Percentiles rank a stretch among this genome's conserved stretches.
Evolutionary conservation across 2,888 invertebrate species (phyloP).

Genomic region (Heliconius erato): DNA sequence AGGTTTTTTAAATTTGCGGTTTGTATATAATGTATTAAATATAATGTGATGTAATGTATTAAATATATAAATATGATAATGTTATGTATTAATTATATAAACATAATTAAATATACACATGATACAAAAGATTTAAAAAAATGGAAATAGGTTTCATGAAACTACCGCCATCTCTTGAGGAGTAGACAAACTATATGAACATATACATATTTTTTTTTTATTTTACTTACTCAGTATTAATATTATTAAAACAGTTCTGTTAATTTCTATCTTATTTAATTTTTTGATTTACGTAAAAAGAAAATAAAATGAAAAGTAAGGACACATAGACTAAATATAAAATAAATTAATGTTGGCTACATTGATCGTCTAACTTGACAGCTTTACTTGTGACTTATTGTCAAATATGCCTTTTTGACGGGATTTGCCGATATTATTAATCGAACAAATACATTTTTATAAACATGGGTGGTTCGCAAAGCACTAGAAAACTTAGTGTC

Average conservation of each 20-base stretch:
- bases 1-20: not conserved
- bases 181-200: not conserved
- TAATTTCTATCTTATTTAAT: not conserved
- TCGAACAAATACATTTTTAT: slow-evolving; percentile 66
- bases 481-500: slow-evolving; percentile 82
- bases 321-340: not conserved
- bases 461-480: slow-evolving; percentile 87
- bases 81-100: too few relatives aligned
- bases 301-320: too few relatives aligned
- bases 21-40: not conserved
- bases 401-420: slow-evolving; percentile 79
- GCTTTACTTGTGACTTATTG: slow-evolving; percentile 36
- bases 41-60: too few relatives aligned
- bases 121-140: not conserved
- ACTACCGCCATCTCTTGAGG: slow-evolving; percentile 52
- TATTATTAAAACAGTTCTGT: not conserved
- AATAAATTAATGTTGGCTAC: slow-evolving; percentile 29
- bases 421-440: slow-evolving; percentile 75
- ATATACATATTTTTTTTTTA: not conserved
- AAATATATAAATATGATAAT: too few relatives aligned
- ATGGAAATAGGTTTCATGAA: not conserved
- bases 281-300: not conserved
- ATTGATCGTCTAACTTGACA: slow-evolving; percentile 14
- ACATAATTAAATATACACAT: not conserved
- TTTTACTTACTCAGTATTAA: not conserved